phyloP scores from a whole-genome alignment of 2,888 invertebrate genomes.

The Rugalucina vietnamica region DNA sequence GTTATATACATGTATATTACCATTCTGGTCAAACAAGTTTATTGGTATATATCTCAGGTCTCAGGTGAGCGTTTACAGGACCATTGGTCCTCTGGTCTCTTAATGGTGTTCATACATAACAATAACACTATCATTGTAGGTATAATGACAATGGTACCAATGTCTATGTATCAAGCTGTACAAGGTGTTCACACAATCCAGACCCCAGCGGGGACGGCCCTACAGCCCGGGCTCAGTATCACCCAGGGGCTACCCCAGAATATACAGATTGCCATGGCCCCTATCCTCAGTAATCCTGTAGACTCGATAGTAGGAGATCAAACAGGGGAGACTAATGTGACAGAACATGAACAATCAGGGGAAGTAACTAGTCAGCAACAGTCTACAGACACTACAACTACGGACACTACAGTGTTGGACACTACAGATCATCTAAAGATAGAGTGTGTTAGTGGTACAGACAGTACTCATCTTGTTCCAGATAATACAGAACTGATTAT shows the following conservation, averaged over 20 bases:
- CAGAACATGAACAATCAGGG: neutral
- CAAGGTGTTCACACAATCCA: constrained; percentile 44
- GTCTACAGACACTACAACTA: neutral
- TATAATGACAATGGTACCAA: constrained; percentile 95
- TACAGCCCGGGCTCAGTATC: constrained; percentile 26
- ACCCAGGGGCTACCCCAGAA: constrained; percentile 44
- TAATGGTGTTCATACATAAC: no score
- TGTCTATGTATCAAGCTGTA: constrained; percentile 98
- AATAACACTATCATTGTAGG: constrained; percentile 91
- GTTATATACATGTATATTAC: no score
- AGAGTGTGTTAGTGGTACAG: no score
- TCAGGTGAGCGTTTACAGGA: no score
- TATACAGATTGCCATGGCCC: constrained; percentile 80
- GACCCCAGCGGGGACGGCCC: constrained; percentile 1
- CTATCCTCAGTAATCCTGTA: constrained; percentile 45
- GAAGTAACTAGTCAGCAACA: neutral
- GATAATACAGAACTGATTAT: neutral
- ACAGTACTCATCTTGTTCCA: neutral
- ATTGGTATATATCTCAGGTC: no score
- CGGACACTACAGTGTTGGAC: no score
- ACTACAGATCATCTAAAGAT: no score
- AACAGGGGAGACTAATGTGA: neutral
- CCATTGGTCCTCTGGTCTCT: no score
- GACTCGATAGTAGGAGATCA: neutral
- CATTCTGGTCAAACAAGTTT: no score